These are phyloP conservation scores for Gila robusta DNA, from an alignment of 2,797 vertebrate species.

Conservation along the genomic window DNA sequence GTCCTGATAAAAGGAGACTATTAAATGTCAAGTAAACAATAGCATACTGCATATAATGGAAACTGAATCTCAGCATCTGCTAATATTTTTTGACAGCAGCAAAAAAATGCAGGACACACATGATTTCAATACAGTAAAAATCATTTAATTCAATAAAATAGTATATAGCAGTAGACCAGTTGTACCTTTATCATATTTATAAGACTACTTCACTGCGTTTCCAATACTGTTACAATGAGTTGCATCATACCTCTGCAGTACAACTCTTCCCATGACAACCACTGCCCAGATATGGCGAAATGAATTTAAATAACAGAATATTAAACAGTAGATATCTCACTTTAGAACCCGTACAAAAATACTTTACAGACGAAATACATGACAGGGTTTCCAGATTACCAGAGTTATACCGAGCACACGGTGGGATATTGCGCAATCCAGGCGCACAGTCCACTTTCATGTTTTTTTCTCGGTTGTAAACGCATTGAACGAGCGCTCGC, in stretches of 20 bases:
- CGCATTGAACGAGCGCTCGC: conserved; percentile 64
- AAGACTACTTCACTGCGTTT: conserved; percentile 86
- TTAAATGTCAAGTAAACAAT: conserved; percentile 8
- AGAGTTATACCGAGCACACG: conserved; percentile 71
- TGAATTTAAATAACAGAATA: conserved; percentile 73
- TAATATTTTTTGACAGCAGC: conserved; percentile 11
- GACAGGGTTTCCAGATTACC: conserved; percentile 70
- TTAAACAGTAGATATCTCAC: conserved; percentile 75
- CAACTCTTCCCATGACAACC: conserved; percentile 85
- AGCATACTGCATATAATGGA: conserved; percentile 5
- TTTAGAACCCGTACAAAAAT: conserved; percentile 81
- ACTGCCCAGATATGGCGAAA: conserved; percentile 75
- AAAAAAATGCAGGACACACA: conserved; percentile 70
- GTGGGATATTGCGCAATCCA: conserved; percentile 79
- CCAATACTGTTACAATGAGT: conserved; percentile 86
- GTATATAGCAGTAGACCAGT: conserved; percentile 82
- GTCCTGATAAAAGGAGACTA: background rate
- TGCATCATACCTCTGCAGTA: conserved; percentile 89
- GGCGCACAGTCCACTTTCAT: conserved; percentile 72
- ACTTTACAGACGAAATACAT: conserved; percentile 78
- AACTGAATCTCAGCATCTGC: conserved; percentile 23
- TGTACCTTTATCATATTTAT: conserved; percentile 80
- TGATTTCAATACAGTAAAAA: conserved; percentile 82
- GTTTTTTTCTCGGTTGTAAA: conserved; percentile 80
- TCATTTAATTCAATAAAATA: conserved; percentile 89